Evolutionary conservation across 2,888 invertebrate genomes (phyloP).

Genomic region (Cinara cedri): DNA sequence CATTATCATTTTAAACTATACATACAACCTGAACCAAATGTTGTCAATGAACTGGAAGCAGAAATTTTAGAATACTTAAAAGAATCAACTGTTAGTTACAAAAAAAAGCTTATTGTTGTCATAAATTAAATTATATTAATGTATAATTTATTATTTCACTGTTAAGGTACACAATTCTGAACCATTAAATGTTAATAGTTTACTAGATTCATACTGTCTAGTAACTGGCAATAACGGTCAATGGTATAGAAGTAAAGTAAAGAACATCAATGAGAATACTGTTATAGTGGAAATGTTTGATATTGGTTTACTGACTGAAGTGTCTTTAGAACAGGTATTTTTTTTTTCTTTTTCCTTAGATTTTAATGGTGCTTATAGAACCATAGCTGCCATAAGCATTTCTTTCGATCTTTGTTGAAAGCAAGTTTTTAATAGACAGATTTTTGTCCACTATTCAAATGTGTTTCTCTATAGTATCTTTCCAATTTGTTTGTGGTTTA

Average conservation of each 20-base stretch:
- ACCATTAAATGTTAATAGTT: neutral
- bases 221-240: conserved; percentile 23
- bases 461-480: too few species aligned
- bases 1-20: conserved; percentile 30
- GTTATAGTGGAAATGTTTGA: conserved; percentile 41
- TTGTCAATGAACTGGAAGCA: conserved; percentile 48
- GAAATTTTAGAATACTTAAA: conserved; percentile 23
- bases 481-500: too few species aligned
- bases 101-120: conserved; percentile 2
- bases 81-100: conserved; percentile 7
- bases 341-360: too few species aligned
- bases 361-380: too few species aligned
- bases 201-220: conserved; percentile 25
- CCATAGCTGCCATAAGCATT: too few species aligned
- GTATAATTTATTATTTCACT: neutral
- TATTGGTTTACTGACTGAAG: conserved; percentile 44
- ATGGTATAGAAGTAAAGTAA: conserved; percentile 40
- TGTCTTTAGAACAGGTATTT: conserved; percentile 29
- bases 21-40: conserved; percentile 52
- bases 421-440: too few species aligned
- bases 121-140: neutral
- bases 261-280: conserved; percentile 20
- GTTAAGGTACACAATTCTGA: neutral
- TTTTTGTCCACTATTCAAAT: too few species aligned
- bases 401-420: too few species aligned